phyloP scores from a whole-genome alignment of 2,888 invertebrate genomes.

The Caenorhabditis plicata region DNA sequence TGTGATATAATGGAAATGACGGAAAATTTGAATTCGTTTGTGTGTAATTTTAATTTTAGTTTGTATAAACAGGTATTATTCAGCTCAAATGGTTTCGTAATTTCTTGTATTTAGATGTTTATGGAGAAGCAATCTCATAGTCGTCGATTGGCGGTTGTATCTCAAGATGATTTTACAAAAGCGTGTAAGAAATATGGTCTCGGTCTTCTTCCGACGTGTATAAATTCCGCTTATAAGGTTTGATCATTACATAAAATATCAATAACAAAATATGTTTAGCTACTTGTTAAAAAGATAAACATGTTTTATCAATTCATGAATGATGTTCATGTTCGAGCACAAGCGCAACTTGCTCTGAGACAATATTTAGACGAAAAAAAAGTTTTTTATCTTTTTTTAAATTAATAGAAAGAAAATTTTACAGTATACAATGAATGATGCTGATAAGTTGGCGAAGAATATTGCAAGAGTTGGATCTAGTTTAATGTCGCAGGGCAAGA shows the following conservation, averaged over 20 bases:
- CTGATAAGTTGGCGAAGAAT: slow-evolving; percentile 84
- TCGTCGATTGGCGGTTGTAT: slow-evolving; percentile 91
- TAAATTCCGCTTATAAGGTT: slow-evolving; percentile 76
- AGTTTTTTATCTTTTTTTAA: too few species aligned
- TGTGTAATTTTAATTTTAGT: slow-evolving; percentile 88
- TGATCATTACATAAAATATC: background rate
- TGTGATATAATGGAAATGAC: slow-evolving; percentile 94
- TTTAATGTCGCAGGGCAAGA: background rate
- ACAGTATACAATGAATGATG: slow-evolving; percentile 79
- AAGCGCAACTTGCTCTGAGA: slow-evolving; percentile 77
- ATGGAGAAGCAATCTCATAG: slow-evolving; percentile 86
- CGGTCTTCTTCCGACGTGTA: slow-evolving; percentile 50
- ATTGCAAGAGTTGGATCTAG: background rate
- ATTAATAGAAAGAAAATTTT: slow-evolving; percentile 16
- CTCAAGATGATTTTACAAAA: slow-evolving; percentile 91
- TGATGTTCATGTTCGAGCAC: slow-evolving; percentile 94
- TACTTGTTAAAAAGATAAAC: slow-evolving; percentile 83
- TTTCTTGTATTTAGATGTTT: slow-evolving; percentile 74
- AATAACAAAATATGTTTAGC: background rate
- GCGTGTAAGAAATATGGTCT: slow-evolving; percentile 73
- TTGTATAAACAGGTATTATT: slow-evolving; percentile 68
- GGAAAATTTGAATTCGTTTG: slow-evolving; percentile 92
- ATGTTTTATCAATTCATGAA: slow-evolving; percentile 94
- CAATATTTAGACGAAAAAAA: slow-evolving; percentile 73
- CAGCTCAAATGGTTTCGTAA: background rate